Base-by-base conservation (phyloP, 1,140 invertebrate species). In the Theocolax elegans region DNA sequence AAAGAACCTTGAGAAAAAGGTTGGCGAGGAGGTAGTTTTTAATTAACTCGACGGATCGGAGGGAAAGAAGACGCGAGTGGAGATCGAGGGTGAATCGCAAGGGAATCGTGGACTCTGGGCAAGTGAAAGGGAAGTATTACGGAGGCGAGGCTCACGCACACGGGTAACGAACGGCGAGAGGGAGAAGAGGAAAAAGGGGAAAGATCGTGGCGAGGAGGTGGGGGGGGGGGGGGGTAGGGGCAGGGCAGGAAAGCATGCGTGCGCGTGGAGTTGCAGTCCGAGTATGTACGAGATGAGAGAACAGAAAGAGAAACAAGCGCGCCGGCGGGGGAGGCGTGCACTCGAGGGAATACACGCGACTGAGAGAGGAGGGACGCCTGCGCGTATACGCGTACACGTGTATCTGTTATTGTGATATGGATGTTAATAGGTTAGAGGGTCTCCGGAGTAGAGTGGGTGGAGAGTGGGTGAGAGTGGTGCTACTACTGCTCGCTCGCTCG, bases 381-480 rank as follows among this genome's bases (percentile, higher is more conserved):
- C 19, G 46, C 48, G 17, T 10, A 3, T 40, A 54, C 63, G 59
- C 29, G 21, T 63, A 80, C 80, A 77, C 76, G 78, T 80, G 79
- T 79, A 79, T 82, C 75, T 79, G 79, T 79, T 80, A 81, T 81
- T 80, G 77, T 72, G 82, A 82, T 83, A 83, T 82, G 79, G 80
- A 82, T 83, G 82, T 83, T 83, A 83, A 83, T 83, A 80, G 81
- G 81, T 83, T 83, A 83, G 77, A 79, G 77, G 81, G 79, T 84
- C 80, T 81, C 80, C 74, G 71, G 78, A 82, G 79, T 68, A 68
- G 54, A 79, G 79, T 78, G n/a, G n/a, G n/a, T n/a, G n/a, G n/a
- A n/a, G n/a, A n/a, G n/a, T n/a, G n/a, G n/a, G n/a, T 35, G 31
- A 35, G 31, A 35, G 31, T 6, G 31, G 31, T 10, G 31, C n/a